These are phyloP conservation scores for Malurus alboscapulatus DNA, from an alignment of 2,113 vertebrate genomes.

Conservation along the genomic window DNA sequence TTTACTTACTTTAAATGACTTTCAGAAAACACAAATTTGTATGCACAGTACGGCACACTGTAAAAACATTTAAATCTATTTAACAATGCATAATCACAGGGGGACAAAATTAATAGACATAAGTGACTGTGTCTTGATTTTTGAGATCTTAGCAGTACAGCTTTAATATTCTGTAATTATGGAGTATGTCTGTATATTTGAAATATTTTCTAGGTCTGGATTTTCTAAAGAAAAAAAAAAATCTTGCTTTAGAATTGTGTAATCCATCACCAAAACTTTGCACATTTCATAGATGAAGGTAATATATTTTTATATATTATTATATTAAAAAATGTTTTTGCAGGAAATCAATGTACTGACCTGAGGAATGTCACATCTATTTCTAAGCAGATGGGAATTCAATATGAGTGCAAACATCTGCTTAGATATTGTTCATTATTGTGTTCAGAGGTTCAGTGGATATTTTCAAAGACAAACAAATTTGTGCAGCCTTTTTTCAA, in stretches of 20 bases:
- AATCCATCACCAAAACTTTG: background rate
- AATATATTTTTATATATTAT: background rate
- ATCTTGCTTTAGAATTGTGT: background rate
- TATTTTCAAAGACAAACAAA: background rate
- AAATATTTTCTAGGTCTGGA: background rate
- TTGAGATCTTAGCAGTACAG: background rate
- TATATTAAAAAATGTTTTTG: background rate
- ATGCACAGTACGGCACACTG: background rate
- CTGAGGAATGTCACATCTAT: background rate
- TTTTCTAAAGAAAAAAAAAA: background rate
- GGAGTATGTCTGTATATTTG: background rate
- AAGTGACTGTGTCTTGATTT: background rate
- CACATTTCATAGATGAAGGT: background rate
- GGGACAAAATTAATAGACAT: background rate
- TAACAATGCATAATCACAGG: background rate
- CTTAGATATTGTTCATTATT: background rate
- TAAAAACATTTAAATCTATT: background rate
- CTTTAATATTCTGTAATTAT: background rate
- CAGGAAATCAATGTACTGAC: background rate
- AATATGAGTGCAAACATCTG: background rate
- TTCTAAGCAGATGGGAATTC: background rate
- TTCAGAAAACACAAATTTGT: conserved; percentile 12
- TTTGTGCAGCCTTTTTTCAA: background rate
- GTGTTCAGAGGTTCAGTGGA: background rate
- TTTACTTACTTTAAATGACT: conserved; percentile 8